phyloP scores from a whole-genome alignment of 2,113 vertebrate genomes.

The Oryzias celebensis region DNA sequence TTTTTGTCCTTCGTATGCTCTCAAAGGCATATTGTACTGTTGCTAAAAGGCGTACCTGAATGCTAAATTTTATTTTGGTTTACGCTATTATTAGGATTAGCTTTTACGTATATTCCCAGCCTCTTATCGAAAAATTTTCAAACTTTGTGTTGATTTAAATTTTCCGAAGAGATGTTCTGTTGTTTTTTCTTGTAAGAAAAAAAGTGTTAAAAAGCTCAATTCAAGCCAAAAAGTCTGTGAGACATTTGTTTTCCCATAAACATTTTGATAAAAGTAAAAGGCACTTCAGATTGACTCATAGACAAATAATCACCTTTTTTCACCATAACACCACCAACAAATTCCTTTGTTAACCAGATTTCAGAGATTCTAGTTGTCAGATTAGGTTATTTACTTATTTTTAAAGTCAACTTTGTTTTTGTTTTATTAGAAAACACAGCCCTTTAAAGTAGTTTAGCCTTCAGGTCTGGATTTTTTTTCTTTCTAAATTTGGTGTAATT shows the following conservation, averaged over 20 bases:
- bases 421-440: conserved; percentile 16
- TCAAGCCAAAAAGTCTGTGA: conserved; percentile 2
- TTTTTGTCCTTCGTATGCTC: conserved; percentile 75
- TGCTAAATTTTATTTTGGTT: conserved; percentile 15
- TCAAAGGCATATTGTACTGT: conserved; percentile 30
- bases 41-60: conserved; percentile 1
- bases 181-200: too few relatives aligned
- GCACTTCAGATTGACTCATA: conserved; percentile 23
- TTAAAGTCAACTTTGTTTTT: conserved; percentile 1
- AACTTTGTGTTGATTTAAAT: neutral
- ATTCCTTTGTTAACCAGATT: conserved; percentile 16
- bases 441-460: conserved; percentile 10
- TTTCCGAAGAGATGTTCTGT: neutral
- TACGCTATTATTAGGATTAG: too few relatives aligned
- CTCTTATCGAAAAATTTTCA: neutral
- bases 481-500: conserved; percentile 44
- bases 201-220: too few relatives aligned
- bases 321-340: conserved; percentile 2
- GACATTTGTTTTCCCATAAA: conserved; percentile 8
- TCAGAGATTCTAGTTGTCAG: neutral
- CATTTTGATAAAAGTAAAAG: conserved; percentile 10
- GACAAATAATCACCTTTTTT: conserved; percentile 26
- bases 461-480: conserved; percentile 15
- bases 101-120: too few relatives aligned
- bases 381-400: neutral